phyloP scores from a whole-genome alignment of 2,797 vertebrate genomes.

The Enteromius afrohamiltoni region DNA sequence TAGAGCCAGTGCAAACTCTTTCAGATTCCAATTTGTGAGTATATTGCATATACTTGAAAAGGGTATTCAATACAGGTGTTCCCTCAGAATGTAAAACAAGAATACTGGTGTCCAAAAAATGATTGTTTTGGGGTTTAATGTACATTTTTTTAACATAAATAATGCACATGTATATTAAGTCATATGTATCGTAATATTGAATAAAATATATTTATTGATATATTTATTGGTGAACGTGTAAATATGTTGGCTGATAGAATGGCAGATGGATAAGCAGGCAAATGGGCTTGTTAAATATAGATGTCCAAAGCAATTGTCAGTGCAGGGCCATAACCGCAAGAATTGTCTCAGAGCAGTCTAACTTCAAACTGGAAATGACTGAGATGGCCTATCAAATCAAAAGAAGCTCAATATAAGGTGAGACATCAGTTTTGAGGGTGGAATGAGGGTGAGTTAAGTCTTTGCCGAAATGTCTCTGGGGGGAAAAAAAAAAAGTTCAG shows the following conservation, averaged over 20 bases:
- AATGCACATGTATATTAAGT: slow-evolving; percentile 82
- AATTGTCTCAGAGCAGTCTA: neutral
- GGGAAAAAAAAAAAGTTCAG: no score
- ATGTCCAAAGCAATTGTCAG: neutral
- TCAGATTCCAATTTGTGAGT: slow-evolving; percentile 7
- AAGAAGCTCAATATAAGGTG: neutral
- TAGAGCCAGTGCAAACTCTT: slow-evolving; percentile 7
- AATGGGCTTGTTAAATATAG: neutral
- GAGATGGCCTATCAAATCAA: neutral
- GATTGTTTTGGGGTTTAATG: slow-evolving; percentile 65
- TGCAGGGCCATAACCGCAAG: neutral
- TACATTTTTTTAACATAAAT: slow-evolving; percentile 74
- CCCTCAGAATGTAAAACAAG: slow-evolving; percentile 11
- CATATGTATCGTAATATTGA: slow-evolving; percentile 79
- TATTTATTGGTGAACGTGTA: slow-evolving; percentile 75
- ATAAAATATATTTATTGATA: slow-evolving; percentile 48
- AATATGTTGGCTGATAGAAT: slow-evolving; percentile 16
- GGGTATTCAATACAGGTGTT: neutral
- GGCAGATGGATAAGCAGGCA: neutral
- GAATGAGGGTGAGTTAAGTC: neutral
- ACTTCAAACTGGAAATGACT: neutral
- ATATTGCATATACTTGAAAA: slow-evolving; percentile 12
- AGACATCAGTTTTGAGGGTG: neutral
- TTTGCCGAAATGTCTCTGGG: no score
- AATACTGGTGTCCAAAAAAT: slow-evolving; percentile 64